Evolutionary conservation across 2,113 vertebrate genomes (phyloP), one percentile per base, ranked within the genome.

Genomic region (Sprattus sprattus): DNA sequence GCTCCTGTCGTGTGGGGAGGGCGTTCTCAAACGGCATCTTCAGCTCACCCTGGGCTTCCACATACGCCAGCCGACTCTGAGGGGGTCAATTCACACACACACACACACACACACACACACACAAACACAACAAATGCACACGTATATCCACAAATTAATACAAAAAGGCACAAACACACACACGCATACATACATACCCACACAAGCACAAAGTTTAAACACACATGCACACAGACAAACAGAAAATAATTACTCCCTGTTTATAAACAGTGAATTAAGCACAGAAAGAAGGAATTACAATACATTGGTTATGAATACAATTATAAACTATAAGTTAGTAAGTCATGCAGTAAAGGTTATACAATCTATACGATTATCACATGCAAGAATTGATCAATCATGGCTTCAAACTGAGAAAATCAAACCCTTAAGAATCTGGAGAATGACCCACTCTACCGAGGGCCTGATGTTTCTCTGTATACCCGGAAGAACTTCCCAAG

Each of bases 1-100:
- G 97, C 25, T 95, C 92, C 90, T 95, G 94, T 22, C 98, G 93
- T 0, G 94, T 94, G 0, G 98, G 98, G 18, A 97, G 93, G 6
- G 95, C 92, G 0, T 91, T 90, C 6, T 91, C 89, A 0, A 85
- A 92, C 0, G 91, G 91, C 13, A 86, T 60, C 84, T 91, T 93
- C 49, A 95, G 88, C 9, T 93, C 93, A 0, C 95, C 96, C 2
- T 96, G 96, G 0, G 97, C 97, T 0, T 96, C 91, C 0, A 97
- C 96, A 8, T 91, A 93, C 3, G 91, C 94, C 75, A 98, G 54
- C 81, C 91, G 92, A 47, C 93, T 91, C 98, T 99, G 86, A 7
- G 82, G 45, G 81, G 9, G 3, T 83, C n/a, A 10, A 6, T 9
- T 71, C 64, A 71, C 64, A 71, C 15, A 54, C 52, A 54, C 52